phyloP scores from a whole-genome alignment of 2,797 vertebrate genomes.

The Antrozous pallidus region DNA sequence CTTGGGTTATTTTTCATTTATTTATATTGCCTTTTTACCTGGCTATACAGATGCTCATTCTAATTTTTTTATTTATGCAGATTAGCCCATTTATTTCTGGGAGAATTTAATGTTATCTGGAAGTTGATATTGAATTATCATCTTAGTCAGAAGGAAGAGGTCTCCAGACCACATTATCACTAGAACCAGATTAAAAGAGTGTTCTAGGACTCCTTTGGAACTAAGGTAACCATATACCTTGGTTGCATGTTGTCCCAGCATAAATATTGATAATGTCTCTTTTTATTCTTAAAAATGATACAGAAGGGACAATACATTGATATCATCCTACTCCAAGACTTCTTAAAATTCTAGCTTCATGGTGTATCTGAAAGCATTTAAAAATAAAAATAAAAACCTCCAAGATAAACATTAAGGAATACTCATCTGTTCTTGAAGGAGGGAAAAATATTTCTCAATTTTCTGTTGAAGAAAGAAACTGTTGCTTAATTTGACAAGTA shows the following conservation, averaged over 20 bases:
- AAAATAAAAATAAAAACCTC: background rate
- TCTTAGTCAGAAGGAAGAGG: background rate
- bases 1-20: background rate
- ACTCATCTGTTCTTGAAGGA: background rate
- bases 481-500: background rate
- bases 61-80: background rate
- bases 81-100: slow-evolving; percentile 4
- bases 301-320: background rate
- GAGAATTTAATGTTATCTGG: background rate
- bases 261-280: background rate
- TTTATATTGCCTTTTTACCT: background rate
- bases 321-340: background rate
- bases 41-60: background rate
- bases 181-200: background rate
- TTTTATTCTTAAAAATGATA: background rate
- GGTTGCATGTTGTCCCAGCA: background rate
- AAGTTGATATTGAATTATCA: background rate
- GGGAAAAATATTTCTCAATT: background rate
- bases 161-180: background rate
- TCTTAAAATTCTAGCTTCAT: background rate
- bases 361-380: background rate
- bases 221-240: background rate
- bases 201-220: background rate
- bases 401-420: background rate
- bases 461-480: background rate